Base-by-base conservation (phyloP, 2,797 vertebrate species). In the Muscicapa striata region DNA sequence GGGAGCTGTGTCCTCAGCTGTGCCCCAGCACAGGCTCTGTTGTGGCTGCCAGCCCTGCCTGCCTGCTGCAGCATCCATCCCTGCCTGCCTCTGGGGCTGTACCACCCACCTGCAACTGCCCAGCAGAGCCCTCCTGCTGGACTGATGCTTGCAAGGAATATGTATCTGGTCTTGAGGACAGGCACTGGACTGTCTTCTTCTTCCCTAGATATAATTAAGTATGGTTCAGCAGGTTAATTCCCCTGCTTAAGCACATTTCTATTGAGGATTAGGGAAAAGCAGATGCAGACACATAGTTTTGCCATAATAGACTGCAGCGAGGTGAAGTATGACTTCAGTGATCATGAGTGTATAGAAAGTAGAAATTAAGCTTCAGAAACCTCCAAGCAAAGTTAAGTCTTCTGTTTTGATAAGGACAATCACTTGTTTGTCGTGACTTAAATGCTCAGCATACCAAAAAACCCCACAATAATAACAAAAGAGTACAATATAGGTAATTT, bases 351-450 rank as follows among this genome's bases (percentile, higher is more conserved):
- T 76, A 49, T 4, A 29, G 62, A 73, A 48, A 55, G 23, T 51
- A 70, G 66, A 93, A 95, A 94, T 74, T 40, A 48, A 34, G 32
- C 15, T 36, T 84, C 55, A 73, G 77, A 92, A 83, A 64, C 20
- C 38, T 86, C 51, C 26, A 54, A 62, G 36, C 24, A 86, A 59
- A 24, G 30, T 51, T 46, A 62, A 54, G 24, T 61, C 49, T 85
- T 58, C 24, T 40, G 13, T 74, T 89, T 64, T 57, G 22, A 18
- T 72, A 74, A 70, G 23, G 41, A 27, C 11, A 57, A 1, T 24
- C 8, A 7, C 7, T 74, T 83, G 12, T 12, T 81, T 87, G 40
- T 75, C 14, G 40, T 49, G 40, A 34, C 40, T 66, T 41, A 73
- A 59, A 52, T 58, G 8, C 12, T 57, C 10, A 58, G 20, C 30